Percentiles rank a stretch among this genome's conserved stretches.
phyloP scores from a whole-genome alignment of 2,888 invertebrate species.

The Hecatera dysodea region DNA sequence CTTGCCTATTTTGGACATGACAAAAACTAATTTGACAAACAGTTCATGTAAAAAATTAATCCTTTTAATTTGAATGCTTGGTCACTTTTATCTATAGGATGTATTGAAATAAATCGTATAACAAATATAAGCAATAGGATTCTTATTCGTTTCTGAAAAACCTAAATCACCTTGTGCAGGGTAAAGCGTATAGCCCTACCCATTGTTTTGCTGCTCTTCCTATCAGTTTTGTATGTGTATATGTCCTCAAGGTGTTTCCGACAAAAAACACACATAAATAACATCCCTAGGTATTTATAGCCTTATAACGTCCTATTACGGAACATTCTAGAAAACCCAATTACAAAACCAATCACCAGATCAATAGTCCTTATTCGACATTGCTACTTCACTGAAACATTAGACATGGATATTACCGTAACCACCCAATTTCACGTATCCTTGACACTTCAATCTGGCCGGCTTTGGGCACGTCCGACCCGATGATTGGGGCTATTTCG shows the following conservation, averaged over 20 bases:
- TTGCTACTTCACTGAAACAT: conserved; percentile 43
- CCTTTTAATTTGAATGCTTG: conserved; percentile 46
- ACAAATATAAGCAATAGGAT: not conserved
- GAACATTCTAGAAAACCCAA: conserved; percentile 11
- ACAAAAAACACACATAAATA: not conserved
- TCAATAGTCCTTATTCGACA: conserved; percentile 43
- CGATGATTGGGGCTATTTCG: conserved; percentile 76
- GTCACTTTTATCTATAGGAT: conserved; percentile 30
- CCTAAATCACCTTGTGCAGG: too few relatives aligned
- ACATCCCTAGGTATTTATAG: not conserved
- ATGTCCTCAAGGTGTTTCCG: too few relatives aligned
- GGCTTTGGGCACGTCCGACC: conserved; percentile 72
- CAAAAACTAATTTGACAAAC: conserved; percentile 52
- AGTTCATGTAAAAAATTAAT: conserved; percentile 45
- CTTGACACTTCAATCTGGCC: conserved; percentile 76
- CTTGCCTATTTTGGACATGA: conserved; percentile 54
- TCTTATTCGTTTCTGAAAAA: not conserved
- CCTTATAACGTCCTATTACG: not conserved
- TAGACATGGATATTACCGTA: conserved; percentile 50
- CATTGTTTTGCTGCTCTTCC: too few relatives aligned
- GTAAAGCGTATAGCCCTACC: too few relatives aligned
- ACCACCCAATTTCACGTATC: conserved; percentile 71
- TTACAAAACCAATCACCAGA: conserved; percentile 29
- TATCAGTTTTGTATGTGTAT: too few relatives aligned
- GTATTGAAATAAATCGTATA: not conserved